These are phyloP conservation scores for Nerophis ophidion DNA, from an alignment of 2,113 vertebrate genomes.

Conservation along the genomic window DNA sequence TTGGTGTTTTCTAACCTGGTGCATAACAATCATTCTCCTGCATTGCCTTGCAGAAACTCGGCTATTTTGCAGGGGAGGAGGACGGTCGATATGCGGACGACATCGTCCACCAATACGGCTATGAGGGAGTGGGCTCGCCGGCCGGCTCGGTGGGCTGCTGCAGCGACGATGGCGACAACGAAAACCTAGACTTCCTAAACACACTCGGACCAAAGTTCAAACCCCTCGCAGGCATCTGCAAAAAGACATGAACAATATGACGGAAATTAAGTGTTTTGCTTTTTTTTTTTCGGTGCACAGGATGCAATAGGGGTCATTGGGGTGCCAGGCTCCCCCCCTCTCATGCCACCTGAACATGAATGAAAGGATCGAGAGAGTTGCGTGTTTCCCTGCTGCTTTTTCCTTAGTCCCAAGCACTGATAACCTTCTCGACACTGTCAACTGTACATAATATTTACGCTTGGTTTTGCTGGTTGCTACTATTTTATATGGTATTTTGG, in stretches of 20 bases:
- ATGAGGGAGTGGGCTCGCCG: constrained; percentile 82
- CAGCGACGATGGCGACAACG: constrained; percentile 76
- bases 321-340: no score
- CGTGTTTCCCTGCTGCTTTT: constrained; percentile 11
- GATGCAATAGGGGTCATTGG: constrained; percentile 1
- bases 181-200: constrained; percentile 82
- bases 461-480: constrained; percentile 7
- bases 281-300: constrained; percentile 6
- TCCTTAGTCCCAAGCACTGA: constrained; percentile 54
- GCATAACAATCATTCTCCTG: neutral
- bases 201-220: constrained; percentile 87
- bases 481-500: constrained; percentile 23
- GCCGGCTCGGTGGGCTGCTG: constrained; percentile 87
- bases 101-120: constrained; percentile 76
- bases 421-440: constrained; percentile 24
- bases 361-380: constrained; percentile 10
- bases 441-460: constrained; percentile 29
- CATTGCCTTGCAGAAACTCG: constrained; percentile 48
- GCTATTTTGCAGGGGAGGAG: constrained; percentile 19
- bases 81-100: constrained; percentile 72
- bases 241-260: constrained; percentile 62
- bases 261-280: constrained; percentile 12
- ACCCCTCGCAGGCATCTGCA: constrained; percentile 78
- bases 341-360: constrained; percentile 16
- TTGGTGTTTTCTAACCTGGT: no score